Evolutionary conservation across 2,888 invertebrate species (phyloP), one percentile per base, ranked within the genome.

Genomic region (Malachius bipustulatus): DNA sequence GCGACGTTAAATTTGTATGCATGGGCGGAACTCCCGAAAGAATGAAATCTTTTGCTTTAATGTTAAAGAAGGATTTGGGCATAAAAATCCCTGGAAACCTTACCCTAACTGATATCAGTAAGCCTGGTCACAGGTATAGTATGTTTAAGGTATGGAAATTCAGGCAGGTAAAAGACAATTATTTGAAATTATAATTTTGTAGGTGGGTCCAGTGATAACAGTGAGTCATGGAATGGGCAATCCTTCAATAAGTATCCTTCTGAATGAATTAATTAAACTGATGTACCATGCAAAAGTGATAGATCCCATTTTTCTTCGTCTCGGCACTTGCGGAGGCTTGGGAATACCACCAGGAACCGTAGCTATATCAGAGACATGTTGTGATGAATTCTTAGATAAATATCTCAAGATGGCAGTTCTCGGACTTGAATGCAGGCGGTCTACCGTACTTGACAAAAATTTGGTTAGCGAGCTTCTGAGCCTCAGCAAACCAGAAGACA

Each of bases 141-240:
- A 69, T 77, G 67, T 79, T 69, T 50, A 78, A 78, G 67, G 70
- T 74, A 2, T n/a, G n/a, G n/a, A n/a, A n/a, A n/a, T n/a, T n/a
- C n/a, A n/a, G n/a, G n/a, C n/a, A n/a, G n/a, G n/a, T n/a, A n/a
- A n/a, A n/a, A n/a, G n/a, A n/a, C n/a, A n/a, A n/a, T n/a, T n/a
- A n/a, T n/a, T n/a, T n/a, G n/a, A n/a, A n/a, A n/a, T n/a, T n/a
- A n/a, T n/a, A n/a, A n/a, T n/a, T n/a, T n/a, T n/a, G n/a, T n/a
- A n/a, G n/a, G n/a, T n/a, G n/a, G 77, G 77, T 0, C 76, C 77
- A 0, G 71, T 77, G 0, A 53, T 78, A 2, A 68, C 73, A 34
- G 67, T 77, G 32, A 75, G 70, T 27, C 82, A 83, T 48, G 82
- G 82, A 3, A 75, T 83, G 50, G 82, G 82, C 1, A 71, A 75